Evolutionary conservation across 2,888 invertebrate species (phyloP).

Genomic region (Thymelicus sylvestris): DNA sequence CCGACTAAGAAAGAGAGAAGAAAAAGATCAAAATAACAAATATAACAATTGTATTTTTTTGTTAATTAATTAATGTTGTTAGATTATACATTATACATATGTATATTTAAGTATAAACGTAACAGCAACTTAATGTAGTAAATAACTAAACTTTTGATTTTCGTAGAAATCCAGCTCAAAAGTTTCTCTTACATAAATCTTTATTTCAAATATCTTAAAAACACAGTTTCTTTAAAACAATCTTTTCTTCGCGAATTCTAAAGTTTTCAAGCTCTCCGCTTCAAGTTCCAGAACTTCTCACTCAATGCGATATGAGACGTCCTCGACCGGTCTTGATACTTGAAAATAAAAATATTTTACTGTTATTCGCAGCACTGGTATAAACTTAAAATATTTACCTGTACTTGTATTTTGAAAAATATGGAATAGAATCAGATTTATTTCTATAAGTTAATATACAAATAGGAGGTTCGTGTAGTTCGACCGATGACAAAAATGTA

Average conservation of each 20-base stretch:
- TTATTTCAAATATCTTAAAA: slow-evolving; percentile 18
- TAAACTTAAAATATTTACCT: neutral
- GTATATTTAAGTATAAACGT: too few species aligned
- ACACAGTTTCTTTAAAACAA: slow-evolving; percentile 25
- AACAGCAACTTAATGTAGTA: too few species aligned
- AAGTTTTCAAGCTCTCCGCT: slow-evolving; percentile 17
- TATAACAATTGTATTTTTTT: too few species aligned
- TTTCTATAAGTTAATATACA: too few species aligned
- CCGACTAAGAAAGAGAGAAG: too few species aligned
- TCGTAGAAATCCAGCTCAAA: neutral
- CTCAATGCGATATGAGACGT: slow-evolving; percentile 13
- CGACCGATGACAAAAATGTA: too few species aligned
- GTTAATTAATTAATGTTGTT: too few species aligned
- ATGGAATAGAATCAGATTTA: too few species aligned
- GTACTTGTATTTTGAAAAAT: neutral
- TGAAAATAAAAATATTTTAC: slow-evolving; percentile 12
- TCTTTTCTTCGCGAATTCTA: slow-evolving; percentile 10
- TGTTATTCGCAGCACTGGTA: neutral
- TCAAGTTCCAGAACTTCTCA: slow-evolving; percentile 21
- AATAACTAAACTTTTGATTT: neutral
- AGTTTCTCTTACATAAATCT: slow-evolving; percentile 20
- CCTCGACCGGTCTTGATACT: slow-evolving; percentile 16
- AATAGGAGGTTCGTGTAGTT: too few species aligned
- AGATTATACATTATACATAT: too few species aligned
- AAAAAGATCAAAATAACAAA: too few species aligned